These are phyloP conservation scores for Xestia ashworthii DNA, from an alignment of 2,888 invertebrate species.

Conservation along the genomic window DNA sequence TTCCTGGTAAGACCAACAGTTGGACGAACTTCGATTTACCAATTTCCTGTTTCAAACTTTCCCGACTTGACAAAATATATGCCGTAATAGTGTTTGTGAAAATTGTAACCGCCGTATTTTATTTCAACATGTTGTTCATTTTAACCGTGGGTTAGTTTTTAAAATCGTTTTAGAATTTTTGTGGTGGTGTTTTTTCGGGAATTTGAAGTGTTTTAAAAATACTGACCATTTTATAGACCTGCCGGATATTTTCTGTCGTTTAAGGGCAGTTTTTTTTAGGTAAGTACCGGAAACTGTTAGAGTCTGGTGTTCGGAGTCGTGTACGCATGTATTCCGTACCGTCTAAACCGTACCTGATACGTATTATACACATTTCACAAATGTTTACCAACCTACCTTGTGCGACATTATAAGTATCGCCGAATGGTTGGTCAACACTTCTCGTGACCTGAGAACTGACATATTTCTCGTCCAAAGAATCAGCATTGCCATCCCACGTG, in stretches of 20 bases:
- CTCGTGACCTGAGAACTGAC: too few species aligned
- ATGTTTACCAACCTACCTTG: not conserved
- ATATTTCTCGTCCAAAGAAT: too few species aligned
- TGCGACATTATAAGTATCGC: too few species aligned
- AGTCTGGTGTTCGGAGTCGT: not conserved
- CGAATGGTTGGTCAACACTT: too few species aligned
- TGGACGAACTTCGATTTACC: constrained; percentile 67
- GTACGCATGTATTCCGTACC: not conserved
- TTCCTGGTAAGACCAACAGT: constrained; percentile 57
- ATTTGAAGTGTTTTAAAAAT: constrained; percentile 5
- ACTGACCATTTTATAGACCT: not conserved
- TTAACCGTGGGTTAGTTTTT: constrained; percentile 5
- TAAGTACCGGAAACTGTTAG: not conserved
- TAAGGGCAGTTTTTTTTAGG: not conserved
- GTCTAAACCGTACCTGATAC: not conserved
- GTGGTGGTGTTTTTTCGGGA: not conserved
- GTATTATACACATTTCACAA: not conserved
- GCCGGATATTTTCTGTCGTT: not conserved
- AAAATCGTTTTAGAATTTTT: constrained; percentile 7
- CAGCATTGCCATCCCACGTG: too few species aligned
- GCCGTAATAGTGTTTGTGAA: constrained; percentile 56
- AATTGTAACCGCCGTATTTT: constrained; percentile 51
- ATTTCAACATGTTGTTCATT: constrained; percentile 27
- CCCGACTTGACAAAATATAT: constrained; percentile 63
- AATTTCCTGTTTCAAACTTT: constrained; percentile 66